phyloP scores from a whole-genome alignment of 2,113 vertebrate genomes.

The Ophthalmolycus amberensis region DNA sequence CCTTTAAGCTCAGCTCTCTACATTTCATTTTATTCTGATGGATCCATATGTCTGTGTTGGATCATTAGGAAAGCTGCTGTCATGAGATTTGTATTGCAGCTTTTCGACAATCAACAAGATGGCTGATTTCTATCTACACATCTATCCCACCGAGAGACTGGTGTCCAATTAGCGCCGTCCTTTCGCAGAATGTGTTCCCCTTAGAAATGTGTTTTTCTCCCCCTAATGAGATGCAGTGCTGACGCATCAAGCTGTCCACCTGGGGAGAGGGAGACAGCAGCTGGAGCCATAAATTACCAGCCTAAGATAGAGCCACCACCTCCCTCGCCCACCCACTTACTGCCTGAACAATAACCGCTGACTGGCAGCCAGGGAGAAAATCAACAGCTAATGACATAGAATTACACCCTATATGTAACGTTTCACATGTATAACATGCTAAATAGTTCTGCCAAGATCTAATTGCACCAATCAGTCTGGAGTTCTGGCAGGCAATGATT shows the following conservation, averaged over 20 bases:
- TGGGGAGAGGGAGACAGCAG: constrained; percentile 70
- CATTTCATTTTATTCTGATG: not conserved
- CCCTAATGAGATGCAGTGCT: constrained; percentile 73
- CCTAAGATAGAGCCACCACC: constrained; percentile 57
- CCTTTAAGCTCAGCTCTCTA: not conserved
- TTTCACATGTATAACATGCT: constrained; percentile 47
- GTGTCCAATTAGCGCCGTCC: constrained; percentile 50
- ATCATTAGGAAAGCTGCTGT: constrained; percentile 19
- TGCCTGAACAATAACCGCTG: constrained; percentile 60
- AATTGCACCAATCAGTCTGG: constrained; percentile 40
- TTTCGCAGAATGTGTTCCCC: constrained; percentile 36
- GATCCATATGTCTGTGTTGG: not conserved
- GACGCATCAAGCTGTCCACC: constrained; percentile 73
- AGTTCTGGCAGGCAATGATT: constrained; percentile 32
- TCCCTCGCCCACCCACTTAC: constrained; percentile 62
- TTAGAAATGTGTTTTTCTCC: constrained; percentile 65
- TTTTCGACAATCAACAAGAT: constrained; percentile 4
- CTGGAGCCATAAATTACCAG: constrained; percentile 73
- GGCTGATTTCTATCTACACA: constrained; percentile 47
- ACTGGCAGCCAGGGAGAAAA: constrained; percentile 64
- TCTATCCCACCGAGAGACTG: constrained; percentile 32
- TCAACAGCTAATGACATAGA: constrained; percentile 74
- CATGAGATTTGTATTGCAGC: not conserved
- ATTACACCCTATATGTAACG: constrained; percentile 57
- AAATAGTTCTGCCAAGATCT: constrained; percentile 19